Evolutionary conservation across 2,888 invertebrate species (phyloP).

Genomic region (Caenorhabditis zanzibari): DNA sequence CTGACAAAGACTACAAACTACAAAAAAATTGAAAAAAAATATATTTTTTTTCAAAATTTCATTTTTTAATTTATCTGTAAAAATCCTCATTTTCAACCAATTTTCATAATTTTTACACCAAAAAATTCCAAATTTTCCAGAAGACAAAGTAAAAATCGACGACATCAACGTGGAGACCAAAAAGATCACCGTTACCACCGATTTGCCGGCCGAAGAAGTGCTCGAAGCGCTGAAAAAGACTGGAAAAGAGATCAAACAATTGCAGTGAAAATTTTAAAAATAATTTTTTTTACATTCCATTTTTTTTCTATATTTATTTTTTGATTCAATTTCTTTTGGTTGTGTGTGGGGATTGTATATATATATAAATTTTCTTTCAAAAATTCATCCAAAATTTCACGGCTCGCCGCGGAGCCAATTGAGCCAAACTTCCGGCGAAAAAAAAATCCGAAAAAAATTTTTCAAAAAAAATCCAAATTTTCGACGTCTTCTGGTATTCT

Average conservation of each 20-base stretch:
- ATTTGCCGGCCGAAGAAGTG: constrained; percentile 83
- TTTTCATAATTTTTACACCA: background rate
- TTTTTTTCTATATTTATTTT: constrained; percentile 12
- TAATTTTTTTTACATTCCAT: constrained; percentile 27
- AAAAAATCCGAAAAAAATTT: too few relatives aligned
- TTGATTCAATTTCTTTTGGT: constrained; percentile 3
- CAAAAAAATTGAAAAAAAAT: background rate
- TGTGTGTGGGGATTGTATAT: background rate
- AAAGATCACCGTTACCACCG: constrained; percentile 84
- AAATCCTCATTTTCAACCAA: background rate
- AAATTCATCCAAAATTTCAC: background rate
- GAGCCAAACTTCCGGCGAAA: background rate
- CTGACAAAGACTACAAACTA: too few relatives aligned
- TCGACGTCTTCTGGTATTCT: too few relatives aligned
- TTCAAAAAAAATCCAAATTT: too few relatives aligned
- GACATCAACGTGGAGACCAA: constrained; percentile 83
- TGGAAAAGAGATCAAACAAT: constrained; percentile 83
- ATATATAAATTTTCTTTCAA: background rate
- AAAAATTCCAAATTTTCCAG: constrained; percentile 39
- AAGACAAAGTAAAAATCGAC: constrained; percentile 83
- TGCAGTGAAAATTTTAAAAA: constrained; percentile 53
- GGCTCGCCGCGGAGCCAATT: background rate
- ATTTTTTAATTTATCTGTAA: background rate
- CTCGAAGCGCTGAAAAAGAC: constrained; percentile 84
- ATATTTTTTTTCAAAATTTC: too few relatives aligned